Evolutionary conservation across 2,888 invertebrate genomes (phyloP), one percentile per base, ranked within the genome.

Genomic region (Diaperis boleti): DNA sequence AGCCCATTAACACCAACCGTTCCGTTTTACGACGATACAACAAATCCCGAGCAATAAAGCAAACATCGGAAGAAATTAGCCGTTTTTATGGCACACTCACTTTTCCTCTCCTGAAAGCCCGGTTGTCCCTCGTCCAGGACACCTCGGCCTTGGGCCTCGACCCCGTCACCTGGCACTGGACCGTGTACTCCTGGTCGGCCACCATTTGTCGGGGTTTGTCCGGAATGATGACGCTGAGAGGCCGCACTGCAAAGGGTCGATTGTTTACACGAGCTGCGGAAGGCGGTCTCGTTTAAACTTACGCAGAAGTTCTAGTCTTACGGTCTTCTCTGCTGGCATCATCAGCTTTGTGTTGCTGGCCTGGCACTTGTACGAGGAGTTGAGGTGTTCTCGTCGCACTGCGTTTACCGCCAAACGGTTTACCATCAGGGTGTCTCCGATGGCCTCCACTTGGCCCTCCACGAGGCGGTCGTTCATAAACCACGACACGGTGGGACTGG

Each of bases 291-390:
- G 22, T 52, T 52, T 42, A 59, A 71, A 90, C 93, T 90, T 82
- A 94, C 94, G 83, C 78, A 92, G 87, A 85, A 95, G 88, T 80
- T 94, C 94, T 73, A 94, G 85, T 72, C 92, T 86, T 71, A 94
- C 91, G 68, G 89, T 90, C 79, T 91, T 90, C 81, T 94, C 93
- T 59, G 90, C 87, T 1, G 95, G 93, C 77, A 90, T 88, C 79
- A 92, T 92, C 64, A 94, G 87, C 80, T 94, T 92, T 39, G 94
- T 94, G 79, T 95, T 95, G 60, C 91, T 89, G 7, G 94, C 94
- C 80, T 92, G 89, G 79, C 95, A 95, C 80, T 91, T 92, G 84
- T 91, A 94, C 22, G 92, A 92, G 33, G 92, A 92, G 81, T 94
- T 94, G 60, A 94, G 85, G 72, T 94, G 90, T 64, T 87, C 88